These are phyloP conservation scores for Pteruthius melanotis DNA, from an alignment of 2,113 vertebrate species.

Conservation along the genomic window DNA sequence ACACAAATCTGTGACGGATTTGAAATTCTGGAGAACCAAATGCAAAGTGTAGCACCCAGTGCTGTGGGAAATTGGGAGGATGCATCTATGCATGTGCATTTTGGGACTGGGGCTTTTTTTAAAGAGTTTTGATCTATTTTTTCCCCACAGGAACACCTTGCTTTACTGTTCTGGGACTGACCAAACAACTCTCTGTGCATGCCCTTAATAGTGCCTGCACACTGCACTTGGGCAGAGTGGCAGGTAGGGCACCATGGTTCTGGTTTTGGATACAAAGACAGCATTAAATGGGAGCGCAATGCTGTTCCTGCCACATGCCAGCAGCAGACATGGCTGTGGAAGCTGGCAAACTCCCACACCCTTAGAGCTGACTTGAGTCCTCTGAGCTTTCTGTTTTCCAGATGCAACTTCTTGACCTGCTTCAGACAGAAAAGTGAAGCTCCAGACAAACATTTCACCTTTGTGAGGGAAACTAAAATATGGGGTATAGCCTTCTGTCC, in stretches of 20 bases:
- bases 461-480: neutral
- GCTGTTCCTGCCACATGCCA: neutral
- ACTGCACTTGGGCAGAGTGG: neutral
- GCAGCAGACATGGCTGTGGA: accelerated
- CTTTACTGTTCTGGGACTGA: neutral
- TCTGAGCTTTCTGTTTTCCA: neutral
- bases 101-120: accelerated
- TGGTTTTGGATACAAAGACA: neutral
- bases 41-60: neutral
- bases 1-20: neutral
- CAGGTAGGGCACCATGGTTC: neutral
- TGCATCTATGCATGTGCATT: neutral
- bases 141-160: neutral
- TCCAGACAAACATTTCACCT: neutral
- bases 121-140: neutral
- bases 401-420: neutral
- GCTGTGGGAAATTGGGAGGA: neutral
- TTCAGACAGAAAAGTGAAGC: neutral
- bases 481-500: neutral
- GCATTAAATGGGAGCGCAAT: neutral
- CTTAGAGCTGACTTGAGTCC: neutral
- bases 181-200: neutral
- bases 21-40: neutral
- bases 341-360: neutral
- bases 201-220: neutral